A percentile compares a stretch with the other conserved stretches of the same genome.
These are phyloP conservation scores for Astyanax mexicanus DNA, from an alignment of 2,797 vertebrate genomes.

Conservation along the genomic window DNA sequence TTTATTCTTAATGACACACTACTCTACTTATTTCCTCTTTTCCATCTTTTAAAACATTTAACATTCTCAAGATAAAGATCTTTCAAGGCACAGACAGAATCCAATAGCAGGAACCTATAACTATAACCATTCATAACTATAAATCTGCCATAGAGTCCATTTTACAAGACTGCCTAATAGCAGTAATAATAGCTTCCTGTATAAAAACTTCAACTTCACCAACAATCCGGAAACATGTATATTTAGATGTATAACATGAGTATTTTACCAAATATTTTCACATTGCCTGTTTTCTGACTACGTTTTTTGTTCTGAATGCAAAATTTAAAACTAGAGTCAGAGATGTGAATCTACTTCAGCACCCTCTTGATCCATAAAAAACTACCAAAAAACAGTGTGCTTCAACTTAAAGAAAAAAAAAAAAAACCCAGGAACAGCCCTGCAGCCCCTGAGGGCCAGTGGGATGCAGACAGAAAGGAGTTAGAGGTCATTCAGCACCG, in stretches of 20 bases:
- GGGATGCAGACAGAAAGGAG: constrained; percentile 34
- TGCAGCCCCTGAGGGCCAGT: not conserved
- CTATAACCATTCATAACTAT: not conserved
- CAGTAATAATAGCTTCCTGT: not conserved
- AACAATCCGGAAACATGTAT: not conserved
- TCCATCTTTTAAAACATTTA: not conserved
- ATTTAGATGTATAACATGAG: too few relatives aligned
- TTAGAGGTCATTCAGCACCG: constrained; percentile 54
- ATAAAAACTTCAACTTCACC: not conserved
- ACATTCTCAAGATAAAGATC: not conserved
- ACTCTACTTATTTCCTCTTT: not conserved
- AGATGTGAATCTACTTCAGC: constrained; percentile 30
- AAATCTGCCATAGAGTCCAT: not conserved
- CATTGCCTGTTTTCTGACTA: not conserved
- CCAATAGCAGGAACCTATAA: not conserved
- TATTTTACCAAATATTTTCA: too few relatives aligned
- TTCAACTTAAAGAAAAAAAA: too few relatives aligned
- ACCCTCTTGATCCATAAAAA: too few relatives aligned
- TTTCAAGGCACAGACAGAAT: not conserved
- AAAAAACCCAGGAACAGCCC: constrained; percentile 15
- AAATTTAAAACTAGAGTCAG: constrained; percentile 60
- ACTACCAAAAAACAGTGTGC: too few relatives aligned
- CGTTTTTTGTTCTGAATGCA: too few relatives aligned
- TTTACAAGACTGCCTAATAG: not conserved
- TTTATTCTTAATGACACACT: not conserved